Percentiles rank a stretch among this genome's conserved stretches.
Evolutionary conservation across 2,113 vertebrate genomes (phyloP).

Genomic region (Macroglossus sobrinus): DNA sequence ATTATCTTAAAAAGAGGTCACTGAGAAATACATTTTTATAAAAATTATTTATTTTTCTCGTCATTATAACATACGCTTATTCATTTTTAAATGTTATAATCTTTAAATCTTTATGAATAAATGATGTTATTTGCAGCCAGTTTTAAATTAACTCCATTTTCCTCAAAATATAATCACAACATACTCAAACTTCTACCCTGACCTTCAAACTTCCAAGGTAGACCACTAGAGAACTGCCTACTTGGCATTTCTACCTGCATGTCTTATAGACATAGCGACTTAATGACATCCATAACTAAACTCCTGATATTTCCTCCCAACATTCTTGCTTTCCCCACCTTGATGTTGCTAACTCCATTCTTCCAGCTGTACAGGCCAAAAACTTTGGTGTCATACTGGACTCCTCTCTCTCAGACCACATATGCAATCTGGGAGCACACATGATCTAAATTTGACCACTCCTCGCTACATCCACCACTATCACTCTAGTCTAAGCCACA

Average conservation of each 20-base stretch:
- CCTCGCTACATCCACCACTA: not conserved
- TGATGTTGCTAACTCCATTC: not conserved
- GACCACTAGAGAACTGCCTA: not conserved
- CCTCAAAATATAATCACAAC: not conserved
- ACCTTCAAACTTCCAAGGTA: not conserved
- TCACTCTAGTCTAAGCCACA: not conserved
- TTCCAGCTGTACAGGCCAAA: not conserved
- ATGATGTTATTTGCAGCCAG: not conserved
- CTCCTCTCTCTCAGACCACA: not conserved
- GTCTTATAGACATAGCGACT: not conserved
- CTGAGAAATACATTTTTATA: not conserved
- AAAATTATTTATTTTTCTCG: not conserved
- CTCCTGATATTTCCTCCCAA: not conserved
- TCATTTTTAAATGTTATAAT: not conserved
- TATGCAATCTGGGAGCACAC: not conserved
- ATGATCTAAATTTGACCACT: accelerated
- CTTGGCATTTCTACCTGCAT: not conserved
- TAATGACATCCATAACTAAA: not conserved
- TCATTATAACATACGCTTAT: not conserved
- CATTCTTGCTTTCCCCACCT: not conserved
- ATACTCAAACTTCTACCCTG: not conserved
- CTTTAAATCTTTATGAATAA: not conserved
- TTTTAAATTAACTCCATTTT: not conserved
- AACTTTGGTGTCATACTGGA: not conserved
- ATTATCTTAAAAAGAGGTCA: not conserved